Base-by-base conservation (phyloP, 2,888 invertebrate species). In the Oscheius myriophilus region DNA sequence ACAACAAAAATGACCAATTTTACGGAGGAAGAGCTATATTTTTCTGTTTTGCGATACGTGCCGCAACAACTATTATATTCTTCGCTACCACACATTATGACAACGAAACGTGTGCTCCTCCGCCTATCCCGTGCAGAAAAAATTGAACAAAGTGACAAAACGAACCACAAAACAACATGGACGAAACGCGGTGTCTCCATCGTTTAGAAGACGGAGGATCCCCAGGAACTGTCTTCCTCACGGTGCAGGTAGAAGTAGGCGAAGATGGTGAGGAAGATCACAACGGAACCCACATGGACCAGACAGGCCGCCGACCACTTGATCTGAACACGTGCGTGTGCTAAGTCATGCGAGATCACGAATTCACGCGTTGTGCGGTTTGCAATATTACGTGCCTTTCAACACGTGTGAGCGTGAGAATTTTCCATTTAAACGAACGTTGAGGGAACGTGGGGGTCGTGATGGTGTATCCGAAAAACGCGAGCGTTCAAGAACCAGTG, bases 181-280 rank as follows among this genome's bases (percentile, higher is more conserved):
- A 65, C 16, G 55, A 14, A 1, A 16, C 23, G 18, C n/a, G n/a
- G n/a, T n/a, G n/a, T n/a, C n/a, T 18, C 63, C 52, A 52, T 9
- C 14, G 26, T 25, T 75, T 73, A 83, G 73, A 80, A 82, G 52
- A 83, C 67, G 9, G 81, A 73, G 39, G 79, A 74, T 58, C 76
- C 75, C 80, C 81, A 81, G 45, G 78, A 71, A 46, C 65, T 69
- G 51, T 87, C 84, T 33, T 87, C 86, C 16, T 85, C 83, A 14
- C 77, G 53, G 62, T 85, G 81, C 42, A 86, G 52, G 53, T 76
- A 81, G 76, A 85, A 87, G 65, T 84, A 87, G 59, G 82, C 82
- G 53, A 66, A 59, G 59, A 86, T 86, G 1, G 85, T 83, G 25
- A 70, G 64, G 70, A 86, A 84, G 69, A 86, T 83, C 23, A 82